Evolutionary conservation across 2,113 vertebrate species (phyloP).

Genomic region (Atlantisia rogersi): DNA sequence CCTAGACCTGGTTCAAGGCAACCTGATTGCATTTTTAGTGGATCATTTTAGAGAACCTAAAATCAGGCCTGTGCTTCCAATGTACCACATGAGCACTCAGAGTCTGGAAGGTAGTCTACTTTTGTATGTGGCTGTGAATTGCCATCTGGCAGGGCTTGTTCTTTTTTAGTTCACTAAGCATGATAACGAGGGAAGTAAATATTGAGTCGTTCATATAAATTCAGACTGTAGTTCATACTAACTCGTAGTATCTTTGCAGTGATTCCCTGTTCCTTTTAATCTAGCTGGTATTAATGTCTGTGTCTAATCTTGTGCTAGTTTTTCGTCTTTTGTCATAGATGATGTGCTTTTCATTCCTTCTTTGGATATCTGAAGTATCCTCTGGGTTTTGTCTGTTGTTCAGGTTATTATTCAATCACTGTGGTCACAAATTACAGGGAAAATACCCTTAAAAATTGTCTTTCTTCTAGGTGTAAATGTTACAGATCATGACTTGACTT

Average conservation of each 20-base stretch:
- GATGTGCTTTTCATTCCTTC: neutral
- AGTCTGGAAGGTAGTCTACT: neutral
- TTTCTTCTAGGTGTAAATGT: slow-evolving; percentile 88
- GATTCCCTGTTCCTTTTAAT: neutral
- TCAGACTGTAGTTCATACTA: neutral
- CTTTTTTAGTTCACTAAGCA: neutral
- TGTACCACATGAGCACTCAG: neutral
- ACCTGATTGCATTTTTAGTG: neutral
- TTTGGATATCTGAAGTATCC: neutral
- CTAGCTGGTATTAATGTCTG: neutral
- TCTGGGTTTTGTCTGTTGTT: neutral
- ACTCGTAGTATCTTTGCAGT: neutral
- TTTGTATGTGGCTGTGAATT: neutral
- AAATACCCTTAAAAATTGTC: neutral
- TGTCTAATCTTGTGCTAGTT: neutral
- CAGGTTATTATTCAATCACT: neutral
- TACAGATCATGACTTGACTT: slow-evolving; percentile 92
- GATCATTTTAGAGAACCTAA: neutral
- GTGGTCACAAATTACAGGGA: neutral
- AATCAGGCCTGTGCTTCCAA: neutral
- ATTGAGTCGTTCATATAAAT: neutral
- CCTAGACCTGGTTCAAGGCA: neutral
- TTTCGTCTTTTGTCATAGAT: neutral
- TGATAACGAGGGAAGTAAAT: neutral
- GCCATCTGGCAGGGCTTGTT: neutral